Evolutionary conservation across 2,888 invertebrate species (phyloP), one percentile per base, ranked within the genome.

Genomic region (Pterobdella sp.): DNA sequence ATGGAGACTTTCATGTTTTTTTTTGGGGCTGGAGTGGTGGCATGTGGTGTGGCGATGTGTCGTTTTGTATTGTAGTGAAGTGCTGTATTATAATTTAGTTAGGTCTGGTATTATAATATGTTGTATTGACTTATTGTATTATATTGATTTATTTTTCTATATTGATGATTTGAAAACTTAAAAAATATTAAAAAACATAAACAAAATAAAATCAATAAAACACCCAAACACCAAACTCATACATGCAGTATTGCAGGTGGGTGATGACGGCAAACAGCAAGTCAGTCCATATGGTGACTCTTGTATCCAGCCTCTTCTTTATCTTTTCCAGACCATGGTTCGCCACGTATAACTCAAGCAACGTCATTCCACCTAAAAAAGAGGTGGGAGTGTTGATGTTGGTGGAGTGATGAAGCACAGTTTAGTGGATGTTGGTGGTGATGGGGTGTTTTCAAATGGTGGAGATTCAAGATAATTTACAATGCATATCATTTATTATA

Each of bases 191-290:
- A 18, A 42, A 18, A 42, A 42, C 7, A 14, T 14, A 7, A 42
- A 7, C 10, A 7, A 42, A 42, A 18, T 18, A 42, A 7, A 18
- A 7, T 14, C 42, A 18, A 7, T 14, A 7, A 42, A 42, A 42
- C 42, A 42, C 60, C 18, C 60, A 7, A 56, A 7, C 60, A 56
- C 60, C 10, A 56, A n/a, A n/a, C n/a, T n/a, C 60, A 26, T 26
- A 56, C 60, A 56, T 56, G n/a, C 60, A 56, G n/a, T n/a, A 26
- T 56, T 56, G 60, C n/a, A 56, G 3, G n/a, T 56, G n/a, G 14
- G 10, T n/a, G 14, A 3, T n/a, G 60, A 56, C 4, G n/a, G 26
- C 26, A 26, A 56, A 56, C n/a, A 56, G 60, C 60, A 56, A 22
- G 26, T 56, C n/a, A 3, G n/a, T 26, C 60, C 60, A 56, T 26